Evolutionary conservation across 2,797 vertebrate species (phyloP), one percentile per base, ranked within the genome.

Genomic region (Tangara arthus): DNA sequence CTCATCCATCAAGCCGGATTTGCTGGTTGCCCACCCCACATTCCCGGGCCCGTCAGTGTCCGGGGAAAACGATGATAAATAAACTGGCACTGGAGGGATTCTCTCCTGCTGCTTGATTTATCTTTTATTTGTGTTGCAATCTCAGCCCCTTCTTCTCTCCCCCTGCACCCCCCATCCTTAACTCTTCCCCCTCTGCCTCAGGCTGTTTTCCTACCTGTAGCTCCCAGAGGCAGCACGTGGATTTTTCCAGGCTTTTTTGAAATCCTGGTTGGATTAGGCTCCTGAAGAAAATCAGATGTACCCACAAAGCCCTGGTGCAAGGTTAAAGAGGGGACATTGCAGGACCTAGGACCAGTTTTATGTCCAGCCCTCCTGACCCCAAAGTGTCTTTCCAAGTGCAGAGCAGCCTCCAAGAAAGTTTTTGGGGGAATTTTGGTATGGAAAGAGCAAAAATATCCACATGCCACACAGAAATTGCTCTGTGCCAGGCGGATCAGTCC

Each of bases 11-110:
- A 97, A 90, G 17, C 55, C 3, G 26, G 75, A 73, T 53, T 59
- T 80, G 70, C 77, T n/a, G 57, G 41, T 96, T 82, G 68, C 94
- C 77, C 71, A 64, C 50, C 78, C 59, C 30, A 34, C 61, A 50
- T 86, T 96, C 92, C 85, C 55, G 28, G 3, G 76, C 61, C 82
- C 91, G 79, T 93, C 95, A 93, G 89, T 56, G 39, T 95, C 93
- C 75, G 21, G 90, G 93, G 89, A 93, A 94, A 97, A 93, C 66
- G 41, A 93, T 96, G 97, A 97, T 97, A 95, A 97, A 98, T 97
- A 97, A 97, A 97, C 94, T 96, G 86, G 84, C 73, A 89, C 63
- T 30, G 63, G 83, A 92, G 94, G 63, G 87, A 64, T 82, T 55
- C 55, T 86, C 92, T 85, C 92, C 83, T 17, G 94, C 91, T 93